A percentile compares a stretch with the other conserved stretches of the same genome.
phyloP scores from a whole-genome alignment of 1,140 invertebrate genomes.

The Drosophila mayri region DNA sequence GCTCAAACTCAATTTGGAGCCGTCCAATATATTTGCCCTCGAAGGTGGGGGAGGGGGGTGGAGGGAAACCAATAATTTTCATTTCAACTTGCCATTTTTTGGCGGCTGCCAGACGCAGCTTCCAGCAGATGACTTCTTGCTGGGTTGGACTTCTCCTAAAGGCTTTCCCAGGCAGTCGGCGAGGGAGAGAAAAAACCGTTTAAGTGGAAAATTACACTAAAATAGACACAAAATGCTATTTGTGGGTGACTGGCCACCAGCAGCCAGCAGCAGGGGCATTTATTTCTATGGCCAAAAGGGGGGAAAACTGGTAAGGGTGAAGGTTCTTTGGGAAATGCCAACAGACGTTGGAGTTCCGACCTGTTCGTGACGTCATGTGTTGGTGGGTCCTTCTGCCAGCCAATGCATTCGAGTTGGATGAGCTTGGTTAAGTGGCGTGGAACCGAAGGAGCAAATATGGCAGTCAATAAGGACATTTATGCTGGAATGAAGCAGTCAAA shows the following conservation, averaged over 20 bases:
- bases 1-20: conserved; percentile 75
- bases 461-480: conserved; percentile 29
- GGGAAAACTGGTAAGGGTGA: not conserved
- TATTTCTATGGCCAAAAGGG: not conserved
- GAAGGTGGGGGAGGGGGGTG: conserved; percentile 1
- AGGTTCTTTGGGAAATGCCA: conserved; percentile 17
- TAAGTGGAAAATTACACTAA: conserved; percentile 80
- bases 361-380: conserved; percentile 42
- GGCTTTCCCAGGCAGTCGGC: conserved; percentile 13
- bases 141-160: conserved; percentile 13
- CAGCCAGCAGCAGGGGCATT: conserved; percentile 28
- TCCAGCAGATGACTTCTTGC: conserved; percentile 48
- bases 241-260: conserved; percentile 51
- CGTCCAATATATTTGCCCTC: conserved; percentile 36
- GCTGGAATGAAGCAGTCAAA: not conserved
- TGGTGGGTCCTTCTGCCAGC: conserved; percentile 8
- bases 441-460: conserved; percentile 12
- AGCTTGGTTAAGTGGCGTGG: conserved; percentile 8
- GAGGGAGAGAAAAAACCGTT: conserved; percentile 54
- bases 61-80: conserved; percentile 72
- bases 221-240: conserved; percentile 82
- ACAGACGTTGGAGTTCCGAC: conserved; percentile 4
- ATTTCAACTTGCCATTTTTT: conserved; percentile 70
- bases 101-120: conserved; percentile 63
- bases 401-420: conserved; percentile 23